Evolutionary conservation across 2,888 invertebrate species (phyloP).

Genomic region (Hololepta plana): DNA sequence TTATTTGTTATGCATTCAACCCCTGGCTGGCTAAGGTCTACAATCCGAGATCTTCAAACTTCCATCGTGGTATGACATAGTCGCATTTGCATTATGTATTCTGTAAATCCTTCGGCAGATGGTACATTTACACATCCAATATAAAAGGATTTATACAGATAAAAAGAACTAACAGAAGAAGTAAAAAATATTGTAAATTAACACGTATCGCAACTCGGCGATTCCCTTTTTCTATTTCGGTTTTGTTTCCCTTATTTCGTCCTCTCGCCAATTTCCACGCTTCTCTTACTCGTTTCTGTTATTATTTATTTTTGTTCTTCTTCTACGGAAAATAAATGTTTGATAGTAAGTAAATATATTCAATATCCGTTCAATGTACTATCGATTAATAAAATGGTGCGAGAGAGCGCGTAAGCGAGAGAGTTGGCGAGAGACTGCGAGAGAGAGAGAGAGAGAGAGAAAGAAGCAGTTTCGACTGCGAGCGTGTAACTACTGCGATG

Average conservation of each 20-base stretch:
- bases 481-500: slow-evolving; percentile 25
- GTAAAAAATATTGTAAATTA: too few species aligned
- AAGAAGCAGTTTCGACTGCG: too few species aligned
- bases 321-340: neutral
- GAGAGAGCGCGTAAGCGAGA: too few species aligned
- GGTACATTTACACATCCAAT: slow-evolving; percentile 16
- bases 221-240: too few species aligned
- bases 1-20: slow-evolving; percentile 28
- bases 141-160: slow-evolving; percentile 14
- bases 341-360: too few species aligned
- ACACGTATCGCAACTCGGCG: too few species aligned
- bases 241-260: too few species aligned
- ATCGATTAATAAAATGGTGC: too few species aligned
- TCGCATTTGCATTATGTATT: slow-evolving; percentile 24
- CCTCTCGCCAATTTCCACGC: too few species aligned
- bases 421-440: neutral
- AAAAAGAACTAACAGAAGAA: slow-evolving; percentile 11
- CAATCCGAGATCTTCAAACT: slow-evolving; percentile 15
- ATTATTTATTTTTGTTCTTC: neutral
- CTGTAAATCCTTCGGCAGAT: slow-evolving; percentile 22
- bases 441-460: slow-evolving; percentile 2
- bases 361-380: too few species aligned
- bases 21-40: slow-evolving; percentile 20
- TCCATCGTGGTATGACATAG: slow-evolving; percentile 20
- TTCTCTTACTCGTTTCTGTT: too few species aligned